Evolutionary conservation across 2,113 vertebrate species (phyloP).

Genomic region (Acanthochromis polyacanthus): DNA sequence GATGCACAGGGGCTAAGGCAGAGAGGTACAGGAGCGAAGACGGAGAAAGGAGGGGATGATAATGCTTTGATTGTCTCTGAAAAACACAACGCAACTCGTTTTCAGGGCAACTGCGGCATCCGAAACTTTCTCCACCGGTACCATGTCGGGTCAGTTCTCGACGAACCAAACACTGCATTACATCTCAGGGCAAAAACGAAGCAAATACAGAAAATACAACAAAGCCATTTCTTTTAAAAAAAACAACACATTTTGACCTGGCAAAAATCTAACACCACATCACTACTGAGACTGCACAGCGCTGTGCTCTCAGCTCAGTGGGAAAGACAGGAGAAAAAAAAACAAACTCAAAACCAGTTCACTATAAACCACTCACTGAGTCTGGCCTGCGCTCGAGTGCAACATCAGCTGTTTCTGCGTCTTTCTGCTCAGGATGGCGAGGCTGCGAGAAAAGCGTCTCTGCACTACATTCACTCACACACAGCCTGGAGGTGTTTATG

Average conservation of each 20-base stretch:
- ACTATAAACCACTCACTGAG: constrained; percentile 36
- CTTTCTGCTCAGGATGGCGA: constrained; percentile 37
- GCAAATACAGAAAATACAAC: constrained; percentile 48
- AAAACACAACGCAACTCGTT: constrained; percentile 28
- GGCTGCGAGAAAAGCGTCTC: constrained; percentile 12
- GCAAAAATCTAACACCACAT: constrained; percentile 63
- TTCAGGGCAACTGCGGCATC: constrained; percentile 63
- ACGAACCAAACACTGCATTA: constrained; percentile 53
- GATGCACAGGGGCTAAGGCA: constrained; percentile 76
- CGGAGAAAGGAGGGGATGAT: constrained; percentile 30
- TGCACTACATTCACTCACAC: constrained; percentile 64
- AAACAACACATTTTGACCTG: constrained; percentile 18
- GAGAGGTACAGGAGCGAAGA: constrained; percentile 65
- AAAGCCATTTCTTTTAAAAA: constrained; percentile 19
- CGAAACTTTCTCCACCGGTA: constrained; percentile 68
- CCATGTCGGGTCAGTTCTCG: constrained; percentile 64
- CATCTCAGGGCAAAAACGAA: constrained; percentile 49
- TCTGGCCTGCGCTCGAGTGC: constrained; percentile 55
- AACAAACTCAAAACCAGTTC: constrained; percentile 18
- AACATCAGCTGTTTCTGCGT: constrained; percentile 54
- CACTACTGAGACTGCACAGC: constrained; percentile 69
- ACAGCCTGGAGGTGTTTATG: constrained; percentile 19
- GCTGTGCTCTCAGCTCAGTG: constrained; percentile 76
- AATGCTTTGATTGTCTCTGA: constrained; percentile 57
- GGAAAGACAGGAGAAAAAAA: constrained; percentile 47